These are phyloP conservation scores for Capitulum mitella DNA, from an alignment of 2,888 invertebrate genomes.

Conservation along the genomic window DNA sequence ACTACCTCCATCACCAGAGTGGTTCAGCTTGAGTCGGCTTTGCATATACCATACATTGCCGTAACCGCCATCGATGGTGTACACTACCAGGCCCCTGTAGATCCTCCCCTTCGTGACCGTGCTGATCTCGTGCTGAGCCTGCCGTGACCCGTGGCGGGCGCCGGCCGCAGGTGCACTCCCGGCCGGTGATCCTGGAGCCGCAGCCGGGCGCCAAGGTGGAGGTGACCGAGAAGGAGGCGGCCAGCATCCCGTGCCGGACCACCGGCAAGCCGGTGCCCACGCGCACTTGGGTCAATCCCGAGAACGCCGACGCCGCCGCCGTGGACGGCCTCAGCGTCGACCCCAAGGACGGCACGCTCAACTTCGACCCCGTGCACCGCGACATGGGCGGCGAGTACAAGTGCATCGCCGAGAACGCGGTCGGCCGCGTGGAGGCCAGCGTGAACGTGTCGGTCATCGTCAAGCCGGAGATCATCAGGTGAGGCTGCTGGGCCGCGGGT, in stretches of 20 bases:
- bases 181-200: background rate
- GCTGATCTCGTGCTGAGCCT: background rate
- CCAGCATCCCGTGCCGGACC: constrained; percentile 66
- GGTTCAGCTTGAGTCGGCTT: background rate
- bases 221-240: constrained; percentile 71
- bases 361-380: constrained; percentile 64
- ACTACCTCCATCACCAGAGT: background rate
- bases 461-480: constrained; percentile 22
- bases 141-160: constrained; percentile 57
- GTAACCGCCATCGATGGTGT: background rate
- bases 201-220: constrained; percentile 44
- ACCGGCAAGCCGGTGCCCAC: constrained; percentile 75
- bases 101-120: background rate
- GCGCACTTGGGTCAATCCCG: constrained; percentile 68
- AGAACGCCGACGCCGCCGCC: constrained; percentile 60
- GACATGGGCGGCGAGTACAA: constrained; percentile 72
- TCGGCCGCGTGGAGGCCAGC: constrained; percentile 54
- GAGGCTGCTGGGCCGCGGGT: no score
- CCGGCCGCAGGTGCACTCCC: background rate
- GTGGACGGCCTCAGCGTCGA: constrained; percentile 41
- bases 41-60: background rate
- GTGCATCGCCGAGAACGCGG: constrained; percentile 64
- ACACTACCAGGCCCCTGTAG: no score
- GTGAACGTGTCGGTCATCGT: constrained; percentile 35
- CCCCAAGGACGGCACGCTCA: constrained; percentile 57